Evolutionary conservation across 2,888 invertebrate species (phyloP).

Genomic region (Agelastica alni): DNA sequence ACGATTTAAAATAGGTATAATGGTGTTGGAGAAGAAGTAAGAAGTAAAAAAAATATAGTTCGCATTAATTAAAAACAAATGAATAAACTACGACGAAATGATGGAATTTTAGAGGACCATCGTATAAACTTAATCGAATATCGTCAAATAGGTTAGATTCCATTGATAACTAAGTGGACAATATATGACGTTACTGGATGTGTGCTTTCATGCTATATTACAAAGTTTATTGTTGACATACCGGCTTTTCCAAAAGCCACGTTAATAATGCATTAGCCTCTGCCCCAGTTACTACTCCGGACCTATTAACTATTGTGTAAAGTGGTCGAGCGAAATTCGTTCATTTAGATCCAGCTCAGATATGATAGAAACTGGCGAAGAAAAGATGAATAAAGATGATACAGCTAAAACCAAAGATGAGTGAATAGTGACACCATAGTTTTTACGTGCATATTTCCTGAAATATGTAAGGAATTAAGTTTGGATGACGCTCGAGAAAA

Average conservation of each 20-base stretch:
- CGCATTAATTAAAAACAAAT: no score
- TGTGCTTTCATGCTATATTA: slow-evolving; percentile 24
- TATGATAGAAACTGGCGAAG: slow-evolving; percentile 28
- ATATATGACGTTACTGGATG: slow-evolving; percentile 29
- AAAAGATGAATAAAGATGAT: slow-evolving; percentile 27
- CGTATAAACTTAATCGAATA: slow-evolving; percentile 24
- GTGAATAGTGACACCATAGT: slow-evolving; percentile 6
- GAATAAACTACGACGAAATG: no score
- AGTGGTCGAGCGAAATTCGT: slow-evolving; percentile 26
- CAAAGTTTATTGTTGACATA: slow-evolving; percentile 32
- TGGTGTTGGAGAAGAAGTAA: no score
- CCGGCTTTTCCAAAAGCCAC: slow-evolving; percentile 29
- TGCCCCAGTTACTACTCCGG: slow-evolving; percentile 30
- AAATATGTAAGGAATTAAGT: no score
- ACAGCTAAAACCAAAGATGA: slow-evolving; percentile 13
- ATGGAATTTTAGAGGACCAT: no score
- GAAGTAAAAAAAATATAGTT: no score
- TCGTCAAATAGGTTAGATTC: slow-evolving; percentile 23
- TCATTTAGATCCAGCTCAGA: slow-evolving; percentile 33
- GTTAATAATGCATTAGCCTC: slow-evolving; percentile 36
- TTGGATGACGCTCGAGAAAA: no score
- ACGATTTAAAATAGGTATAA: no score
- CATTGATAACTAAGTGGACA: slow-evolving; percentile 30
- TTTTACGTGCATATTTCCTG: no score
- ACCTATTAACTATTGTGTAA: slow-evolving; percentile 24